phyloP scores from a whole-genome alignment of 2,113 vertebrate species.

The Alouatta palliata region DNA sequence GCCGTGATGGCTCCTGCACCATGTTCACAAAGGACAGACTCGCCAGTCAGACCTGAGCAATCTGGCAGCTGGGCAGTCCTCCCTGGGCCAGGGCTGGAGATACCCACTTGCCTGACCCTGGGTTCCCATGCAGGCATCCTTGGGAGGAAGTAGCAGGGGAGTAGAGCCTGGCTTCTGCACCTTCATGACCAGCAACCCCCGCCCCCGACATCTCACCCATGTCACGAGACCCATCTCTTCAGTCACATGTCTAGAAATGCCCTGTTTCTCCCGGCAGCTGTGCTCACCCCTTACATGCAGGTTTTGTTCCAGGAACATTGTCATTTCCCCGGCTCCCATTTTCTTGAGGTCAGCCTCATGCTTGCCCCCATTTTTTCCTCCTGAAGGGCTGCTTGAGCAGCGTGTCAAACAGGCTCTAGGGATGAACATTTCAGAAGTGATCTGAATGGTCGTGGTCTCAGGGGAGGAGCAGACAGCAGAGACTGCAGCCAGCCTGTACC shows the following conservation, averaged over 20 bases:
- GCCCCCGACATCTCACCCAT: fast-evolving
- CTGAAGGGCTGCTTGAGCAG: neutral
- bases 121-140: neutral
- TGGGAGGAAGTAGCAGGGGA: fast-evolving
- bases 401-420: neutral
- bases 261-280: neutral
- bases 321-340: neutral
- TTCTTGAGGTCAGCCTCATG: fast-evolving
- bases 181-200: neutral
- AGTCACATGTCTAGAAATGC: fast-evolving
- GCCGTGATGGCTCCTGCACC: fast-evolving
- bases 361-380: neutral
- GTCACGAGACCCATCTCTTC: neutral
- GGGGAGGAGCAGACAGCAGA: neutral
- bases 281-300: fast-evolving
- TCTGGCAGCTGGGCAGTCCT: neutral
- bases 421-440: neutral
- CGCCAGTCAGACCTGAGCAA: neutral
- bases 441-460: neutral
- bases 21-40: neutral
- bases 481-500: neutral
- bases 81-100: neutral
- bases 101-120: neutral
- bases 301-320: neutral
- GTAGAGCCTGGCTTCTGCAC: neutral